A percentile compares a stretch with the other conserved stretches of the same genome.
These are phyloP conservation scores for Salvelinus alpinus DNA, from an alignment of 2,113 vertebrate species.

Conservation along the genomic window DNA sequence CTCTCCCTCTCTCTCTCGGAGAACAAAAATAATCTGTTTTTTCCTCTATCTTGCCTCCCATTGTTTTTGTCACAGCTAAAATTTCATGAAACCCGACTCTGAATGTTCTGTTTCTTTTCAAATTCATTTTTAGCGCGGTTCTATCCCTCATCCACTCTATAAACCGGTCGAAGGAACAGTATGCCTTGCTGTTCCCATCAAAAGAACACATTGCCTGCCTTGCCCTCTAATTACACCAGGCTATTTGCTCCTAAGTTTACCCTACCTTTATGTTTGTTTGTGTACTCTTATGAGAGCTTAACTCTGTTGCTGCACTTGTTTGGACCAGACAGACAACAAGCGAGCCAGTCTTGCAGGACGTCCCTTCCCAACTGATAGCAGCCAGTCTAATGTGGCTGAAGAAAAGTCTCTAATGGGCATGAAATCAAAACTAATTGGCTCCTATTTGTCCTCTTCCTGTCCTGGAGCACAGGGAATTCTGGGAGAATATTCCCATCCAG, in stretches of 20 bases:
- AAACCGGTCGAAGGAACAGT: constrained; percentile 12
- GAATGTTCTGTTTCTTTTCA: constrained; percentile 86
- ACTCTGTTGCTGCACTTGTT: background rate
- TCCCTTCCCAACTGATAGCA: constrained; percentile 63
- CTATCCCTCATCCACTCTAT: constrained; percentile 51
- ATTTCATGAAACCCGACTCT: constrained; percentile 87
- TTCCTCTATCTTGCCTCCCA: constrained; percentile 75
- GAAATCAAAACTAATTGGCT: constrained; percentile 71
- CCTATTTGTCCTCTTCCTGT: constrained; percentile 69
- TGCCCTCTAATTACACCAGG: background rate
- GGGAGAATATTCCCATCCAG: constrained; percentile 36
- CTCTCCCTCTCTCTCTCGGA: constrained; percentile 31
- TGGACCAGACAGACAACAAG: background rate
- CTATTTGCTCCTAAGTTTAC: background rate
- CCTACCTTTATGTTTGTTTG: constrained; percentile 17
- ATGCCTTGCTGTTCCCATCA: background rate
- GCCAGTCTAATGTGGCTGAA: constrained; percentile 54
- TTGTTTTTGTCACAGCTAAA: constrained; percentile 84
- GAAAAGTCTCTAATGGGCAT: constrained; percentile 66
- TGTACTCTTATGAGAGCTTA: constrained; percentile 2
- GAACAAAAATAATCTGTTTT: constrained; percentile 82
- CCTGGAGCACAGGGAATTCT: constrained; percentile 43
- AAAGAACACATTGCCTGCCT: constrained; percentile 15
- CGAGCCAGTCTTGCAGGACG: constrained; percentile 9
- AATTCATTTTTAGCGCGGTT: constrained; percentile 85